Conservation (phyloP, 2,888 invertebrate genomes). For the Sepioteuthis lessoniana region DNA sequence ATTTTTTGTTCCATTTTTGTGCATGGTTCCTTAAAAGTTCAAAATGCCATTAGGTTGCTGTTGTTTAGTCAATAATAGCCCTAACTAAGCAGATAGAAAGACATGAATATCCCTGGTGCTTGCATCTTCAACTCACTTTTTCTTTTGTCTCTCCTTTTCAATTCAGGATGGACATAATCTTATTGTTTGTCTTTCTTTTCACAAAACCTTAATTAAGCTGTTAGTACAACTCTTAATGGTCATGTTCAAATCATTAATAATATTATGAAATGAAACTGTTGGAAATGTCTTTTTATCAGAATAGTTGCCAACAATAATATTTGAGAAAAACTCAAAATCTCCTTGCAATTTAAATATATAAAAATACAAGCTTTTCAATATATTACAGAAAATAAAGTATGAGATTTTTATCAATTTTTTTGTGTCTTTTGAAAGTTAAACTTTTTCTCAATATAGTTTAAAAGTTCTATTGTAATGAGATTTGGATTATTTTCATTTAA, state of each 20-base stretch:
- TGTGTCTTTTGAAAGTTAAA: no score
- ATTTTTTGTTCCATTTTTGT: background rate
- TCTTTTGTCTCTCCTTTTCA: background rate
- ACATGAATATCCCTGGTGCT: background rate
- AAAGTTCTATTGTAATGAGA: no score
- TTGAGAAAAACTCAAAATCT: no score
- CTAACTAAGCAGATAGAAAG: background rate
- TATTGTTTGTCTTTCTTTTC: background rate
- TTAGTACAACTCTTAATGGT: background rate
- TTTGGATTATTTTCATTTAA: no score
- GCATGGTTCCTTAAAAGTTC: background rate
- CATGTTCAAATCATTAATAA: background rate
- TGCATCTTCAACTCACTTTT: background rate
- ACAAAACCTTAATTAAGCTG: slow-evolving; percentile 33
- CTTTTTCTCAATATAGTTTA: no score
- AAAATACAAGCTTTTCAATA: no score
- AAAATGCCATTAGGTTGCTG: slow-evolving; percentile 3
- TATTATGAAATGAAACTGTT: background rate
- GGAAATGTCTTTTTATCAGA: background rate
- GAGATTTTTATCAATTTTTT: no score
- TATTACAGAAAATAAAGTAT: no score
- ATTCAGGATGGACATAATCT: background rate
- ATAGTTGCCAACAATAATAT: background rate
- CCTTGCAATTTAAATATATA: no score
- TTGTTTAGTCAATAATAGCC: background rate